Conservation (phyloP, 2,113 vertebrate genomes). For the Struthio camelus region DNA sequence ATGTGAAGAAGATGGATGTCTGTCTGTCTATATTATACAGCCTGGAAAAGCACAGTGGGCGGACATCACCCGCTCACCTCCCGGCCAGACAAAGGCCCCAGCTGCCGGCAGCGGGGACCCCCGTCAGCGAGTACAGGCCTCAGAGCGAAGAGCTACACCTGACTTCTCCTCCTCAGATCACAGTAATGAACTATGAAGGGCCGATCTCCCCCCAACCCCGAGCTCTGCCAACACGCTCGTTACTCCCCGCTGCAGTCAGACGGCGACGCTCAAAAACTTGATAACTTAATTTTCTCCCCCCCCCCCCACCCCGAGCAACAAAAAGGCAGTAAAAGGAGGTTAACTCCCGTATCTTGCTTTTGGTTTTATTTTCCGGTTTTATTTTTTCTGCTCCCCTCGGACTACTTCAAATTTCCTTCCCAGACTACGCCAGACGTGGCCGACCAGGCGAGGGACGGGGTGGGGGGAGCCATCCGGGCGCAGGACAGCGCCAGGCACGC, state of each 20-base stretch:
- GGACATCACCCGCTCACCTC: rapidly evolving
- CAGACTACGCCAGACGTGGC: too few species aligned
- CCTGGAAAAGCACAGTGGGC: not conserved
- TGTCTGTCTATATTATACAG: not conserved
- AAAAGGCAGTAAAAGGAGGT: not conserved
- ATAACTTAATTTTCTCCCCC: rapidly evolving
- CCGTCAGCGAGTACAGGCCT: rapidly evolving
- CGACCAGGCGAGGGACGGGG: too few species aligned
- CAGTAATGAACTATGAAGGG: not conserved
- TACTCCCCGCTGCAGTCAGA: not conserved
- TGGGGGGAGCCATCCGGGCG: too few species aligned
- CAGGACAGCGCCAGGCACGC: too few species aligned
- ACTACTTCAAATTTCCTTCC: not conserved
- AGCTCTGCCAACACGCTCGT: rapidly evolving
- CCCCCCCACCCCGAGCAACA: too few species aligned
- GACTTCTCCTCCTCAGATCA: not conserved
- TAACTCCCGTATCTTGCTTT: not conserved
- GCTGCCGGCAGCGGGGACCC: rapidly evolving
- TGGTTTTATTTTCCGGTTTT: not conserved
- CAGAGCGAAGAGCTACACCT: rapidly evolving
- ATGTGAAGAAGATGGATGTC: rapidly evolving
- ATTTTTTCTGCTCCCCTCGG: not conserved
- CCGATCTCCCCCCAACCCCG: rapidly evolving
- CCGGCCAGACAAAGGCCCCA: not conserved
- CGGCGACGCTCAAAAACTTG: not conserved